Evolutionary conservation across 2,888 invertebrate genomes (phyloP).

Genomic region (Melanostoma scalare): DNA sequence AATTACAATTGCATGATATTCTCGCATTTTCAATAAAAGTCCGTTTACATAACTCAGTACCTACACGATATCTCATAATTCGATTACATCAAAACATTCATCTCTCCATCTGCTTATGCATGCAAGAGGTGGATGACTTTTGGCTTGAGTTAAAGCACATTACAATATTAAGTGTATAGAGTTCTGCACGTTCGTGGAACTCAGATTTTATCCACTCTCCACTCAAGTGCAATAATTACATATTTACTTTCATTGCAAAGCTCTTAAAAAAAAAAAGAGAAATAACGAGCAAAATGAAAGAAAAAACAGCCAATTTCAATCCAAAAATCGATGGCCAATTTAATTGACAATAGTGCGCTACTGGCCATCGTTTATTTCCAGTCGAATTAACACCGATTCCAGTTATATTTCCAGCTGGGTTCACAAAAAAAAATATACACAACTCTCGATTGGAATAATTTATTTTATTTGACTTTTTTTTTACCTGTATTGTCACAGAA

Average conservation of each 20-base stretch:
- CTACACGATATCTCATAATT: conserved; percentile 36
- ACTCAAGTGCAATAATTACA: too few species aligned
- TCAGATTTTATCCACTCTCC: too few species aligned
- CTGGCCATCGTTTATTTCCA: conserved; percentile 52
- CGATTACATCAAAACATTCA: conserved; percentile 48
- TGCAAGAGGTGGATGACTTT: conserved; percentile 68
- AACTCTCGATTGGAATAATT: too few species aligned
- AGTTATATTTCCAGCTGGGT: conserved; percentile 57
- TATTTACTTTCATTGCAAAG: too few species aligned
- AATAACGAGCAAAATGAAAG: too few species aligned
- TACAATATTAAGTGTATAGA: conserved; percentile 1
- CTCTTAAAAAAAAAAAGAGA: too few species aligned
- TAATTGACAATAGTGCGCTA: conserved; percentile 48
- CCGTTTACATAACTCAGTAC: conserved; percentile 34
- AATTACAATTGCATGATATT: conserved; percentile 28
- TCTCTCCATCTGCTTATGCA: conserved; percentile 52
- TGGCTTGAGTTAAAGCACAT: conserved; percentile 28
- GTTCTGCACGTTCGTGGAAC: too few species aligned
- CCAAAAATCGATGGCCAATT: conserved; percentile 29
- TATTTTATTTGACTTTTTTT: too few species aligned
- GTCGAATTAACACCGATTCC: conserved; percentile 64
- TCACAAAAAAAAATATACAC: conserved; percentile 7
- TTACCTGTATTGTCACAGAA: too few species aligned
- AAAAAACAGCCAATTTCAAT: too few species aligned
- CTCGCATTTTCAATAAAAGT: neutral